Conservation (phyloP, 2,797 vertebrate species). For the Threskiornis aethiopicus region DNA sequence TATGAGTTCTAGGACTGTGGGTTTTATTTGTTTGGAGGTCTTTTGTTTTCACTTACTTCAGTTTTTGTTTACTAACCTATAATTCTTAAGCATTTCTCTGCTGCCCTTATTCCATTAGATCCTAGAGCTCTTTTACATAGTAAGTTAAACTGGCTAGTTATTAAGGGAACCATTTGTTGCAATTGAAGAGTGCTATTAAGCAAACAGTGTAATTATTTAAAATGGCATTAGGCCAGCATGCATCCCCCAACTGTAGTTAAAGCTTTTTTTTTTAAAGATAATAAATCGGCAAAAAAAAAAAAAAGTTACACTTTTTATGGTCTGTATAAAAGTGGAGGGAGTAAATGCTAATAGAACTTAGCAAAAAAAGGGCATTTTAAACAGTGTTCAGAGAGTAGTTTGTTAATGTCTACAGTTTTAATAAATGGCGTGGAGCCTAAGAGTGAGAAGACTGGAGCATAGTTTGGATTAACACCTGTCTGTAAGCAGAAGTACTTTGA, state of each 20-base stretch:
- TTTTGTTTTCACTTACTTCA: neutral
- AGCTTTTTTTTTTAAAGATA: neutral
- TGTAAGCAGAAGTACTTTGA: neutral
- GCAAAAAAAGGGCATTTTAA: neutral
- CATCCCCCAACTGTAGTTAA: neutral
- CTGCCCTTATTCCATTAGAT: neutral
- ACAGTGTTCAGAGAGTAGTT: neutral
- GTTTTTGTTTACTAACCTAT: neutral
- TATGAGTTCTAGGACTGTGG: neutral
- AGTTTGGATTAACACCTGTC: neutral
- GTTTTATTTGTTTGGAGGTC: neutral
- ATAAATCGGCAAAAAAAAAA: neutral
- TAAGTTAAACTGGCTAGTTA: neutral
- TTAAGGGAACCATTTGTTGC: neutral
- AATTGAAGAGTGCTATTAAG: neutral
- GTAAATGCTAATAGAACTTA: neutral
- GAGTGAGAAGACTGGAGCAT: neutral
- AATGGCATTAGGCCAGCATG: neutral
- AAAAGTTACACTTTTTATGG: neutral
- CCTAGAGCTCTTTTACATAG: neutral
- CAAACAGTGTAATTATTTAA: neutral
- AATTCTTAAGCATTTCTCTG: neutral
- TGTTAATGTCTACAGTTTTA: neutral
- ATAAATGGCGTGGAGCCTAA: rapidly evolving
- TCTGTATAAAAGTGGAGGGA: neutral